Base-by-base conservation (phyloP, 1,140 invertebrate species). In the Lasaia peninsularis region DNA sequence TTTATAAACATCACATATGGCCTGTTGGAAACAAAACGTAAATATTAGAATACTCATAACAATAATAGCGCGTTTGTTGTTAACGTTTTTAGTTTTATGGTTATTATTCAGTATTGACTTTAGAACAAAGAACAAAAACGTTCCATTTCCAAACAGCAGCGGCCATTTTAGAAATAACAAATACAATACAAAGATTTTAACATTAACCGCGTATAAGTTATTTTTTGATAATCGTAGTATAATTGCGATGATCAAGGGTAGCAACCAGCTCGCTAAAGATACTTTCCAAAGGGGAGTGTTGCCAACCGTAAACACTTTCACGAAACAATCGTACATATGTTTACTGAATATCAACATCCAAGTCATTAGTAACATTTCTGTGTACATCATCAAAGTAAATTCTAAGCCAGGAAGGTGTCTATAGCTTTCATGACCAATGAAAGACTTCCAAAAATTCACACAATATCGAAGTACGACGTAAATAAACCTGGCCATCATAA, bases 301-400 rank as follows among this genome's bases (percentile, higher is more conserved):
- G 5, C 60, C 52, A 2, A 58, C 54, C 58, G 65, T 68, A 31
- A 86, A 79, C 21, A 86, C 76, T 64, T 67, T 84, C 1, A 79
- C 82, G 32, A 86, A 69, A 52, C 63, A 71, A 10, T 79, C 62
- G 37, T 86, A 78, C 75, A 88, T 83, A 21, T 81, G 70, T 34
- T 71, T 78, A 12, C 63, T 86, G 44, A 81, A 88, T 5, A 81
- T 53, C 50, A 73, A 80, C 78, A 85, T 88, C 85, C 85, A 88
- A 11, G 59, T 52, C 0, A 83, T 62, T 5, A 83, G 57, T 4
- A 64, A 62, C 53, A 73, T 63, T 59, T 88, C 82, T 4, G 75
- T 76, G 52, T 80, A 85, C 0, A 74, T 59, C 18, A 75, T 50
- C 8, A 63, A 34, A 0, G 75, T 57, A 12, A 60, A 32, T 32